Evolutionary conservation across 2,113 vertebrate species (phyloP).

Genomic region (Toxotes jaculatrix): DNA sequence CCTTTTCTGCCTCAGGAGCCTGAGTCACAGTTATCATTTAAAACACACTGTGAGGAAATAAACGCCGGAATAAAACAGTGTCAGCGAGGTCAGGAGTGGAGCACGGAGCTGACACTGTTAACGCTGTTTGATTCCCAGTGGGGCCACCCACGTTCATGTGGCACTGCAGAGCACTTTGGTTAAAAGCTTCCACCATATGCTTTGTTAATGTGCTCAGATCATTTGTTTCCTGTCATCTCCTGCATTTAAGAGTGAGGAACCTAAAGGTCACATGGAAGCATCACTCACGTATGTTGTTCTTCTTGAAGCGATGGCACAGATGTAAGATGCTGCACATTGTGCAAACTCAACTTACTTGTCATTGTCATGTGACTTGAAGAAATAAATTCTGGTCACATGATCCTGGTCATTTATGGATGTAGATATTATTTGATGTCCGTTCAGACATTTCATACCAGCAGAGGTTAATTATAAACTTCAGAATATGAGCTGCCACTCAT

Average conservation of each 20-base stretch:
- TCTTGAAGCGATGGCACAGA: too few species aligned
- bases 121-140: constrained; percentile 20
- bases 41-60: not conserved
- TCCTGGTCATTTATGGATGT: too few species aligned
- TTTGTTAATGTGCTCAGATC: constrained; percentile 31
- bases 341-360: too few species aligned
- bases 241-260: constrained; percentile 11
- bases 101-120: not conserved
- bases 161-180: constrained; percentile 13
- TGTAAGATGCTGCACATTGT: not conserved
- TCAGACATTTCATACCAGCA: not conserved
- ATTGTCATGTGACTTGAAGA: too few species aligned
- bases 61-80: constrained; percentile 41
- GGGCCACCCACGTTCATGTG: constrained; percentile 53
- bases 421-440: too few species aligned
- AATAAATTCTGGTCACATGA: too few species aligned
- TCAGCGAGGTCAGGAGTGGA: constrained; percentile 28
- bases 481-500: too few species aligned
- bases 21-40: not conserved
- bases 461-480: not conserved
- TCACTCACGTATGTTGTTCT: too few species aligned
- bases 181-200: constrained; percentile 41
- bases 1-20: not conserved
- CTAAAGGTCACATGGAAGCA: not conserved
- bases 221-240: constrained; percentile 43